Evolutionary conservation across 1,140 invertebrate species (phyloP).

Genomic region (Rhagoletis zephyria): DNA sequence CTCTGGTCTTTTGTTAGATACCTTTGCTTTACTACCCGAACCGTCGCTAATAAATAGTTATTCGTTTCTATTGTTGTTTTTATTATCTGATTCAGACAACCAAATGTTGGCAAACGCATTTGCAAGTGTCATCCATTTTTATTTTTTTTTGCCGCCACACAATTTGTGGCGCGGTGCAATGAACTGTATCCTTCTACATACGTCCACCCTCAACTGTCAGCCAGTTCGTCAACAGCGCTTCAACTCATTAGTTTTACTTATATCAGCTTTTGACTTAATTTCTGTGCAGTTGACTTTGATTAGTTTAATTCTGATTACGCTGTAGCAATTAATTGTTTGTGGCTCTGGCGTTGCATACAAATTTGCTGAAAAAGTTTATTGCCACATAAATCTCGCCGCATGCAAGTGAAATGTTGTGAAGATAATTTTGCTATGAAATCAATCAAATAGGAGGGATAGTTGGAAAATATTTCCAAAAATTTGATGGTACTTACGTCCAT

Average conservation of each 20-base stretch:
- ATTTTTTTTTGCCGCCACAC: background rate
- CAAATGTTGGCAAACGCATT: conserved; percentile 39
- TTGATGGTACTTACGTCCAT: background rate
- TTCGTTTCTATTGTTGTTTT: conserved; percentile 38
- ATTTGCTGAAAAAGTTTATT: conserved; percentile 34
- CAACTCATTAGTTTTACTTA: conserved; percentile 50
- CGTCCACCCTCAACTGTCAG: background rate
- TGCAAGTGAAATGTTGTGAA: conserved; percentile 2
- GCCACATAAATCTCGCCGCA: conserved; percentile 37
- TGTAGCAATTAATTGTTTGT: conserved; percentile 41
- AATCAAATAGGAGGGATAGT: background rate
- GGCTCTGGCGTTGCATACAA: conserved; percentile 22
- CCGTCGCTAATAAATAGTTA: conserved; percentile 4
- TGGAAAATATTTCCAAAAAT: background rate
- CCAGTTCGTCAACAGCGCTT: conserved; percentile 43
- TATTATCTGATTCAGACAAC: conserved; percentile 49
- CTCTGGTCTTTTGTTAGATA: background rate
- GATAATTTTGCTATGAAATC: background rate
- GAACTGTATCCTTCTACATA: background rate
- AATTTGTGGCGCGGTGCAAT: background rate
- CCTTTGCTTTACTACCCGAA: background rate
- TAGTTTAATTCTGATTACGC: conserved; percentile 47
- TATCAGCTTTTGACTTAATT: conserved; percentile 34
- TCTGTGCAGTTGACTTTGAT: conserved; percentile 38
- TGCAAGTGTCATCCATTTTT: conserved; percentile 37